These are phyloP conservation scores for Tragelaphus eurycerus DNA, from an alignment of 2,797 vertebrate species.

Conservation along the genomic window DNA sequence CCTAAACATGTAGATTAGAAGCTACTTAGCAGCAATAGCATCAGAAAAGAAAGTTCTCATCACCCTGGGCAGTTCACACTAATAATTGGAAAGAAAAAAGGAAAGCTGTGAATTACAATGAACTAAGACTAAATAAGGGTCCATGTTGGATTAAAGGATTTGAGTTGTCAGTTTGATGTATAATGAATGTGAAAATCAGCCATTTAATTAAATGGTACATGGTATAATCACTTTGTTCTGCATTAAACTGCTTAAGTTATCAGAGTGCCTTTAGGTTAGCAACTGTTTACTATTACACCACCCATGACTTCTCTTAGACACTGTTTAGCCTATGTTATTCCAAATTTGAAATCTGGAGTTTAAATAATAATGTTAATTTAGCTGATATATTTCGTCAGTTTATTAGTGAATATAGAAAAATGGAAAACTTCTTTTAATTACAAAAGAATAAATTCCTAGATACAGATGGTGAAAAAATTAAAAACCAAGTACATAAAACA, in stretches of 20 bases:
- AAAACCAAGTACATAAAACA: neutral
- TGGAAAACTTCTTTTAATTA: constrained; percentile 12
- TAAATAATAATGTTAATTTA: neutral
- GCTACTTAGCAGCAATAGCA: constrained; percentile 78
- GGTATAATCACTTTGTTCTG: constrained; percentile 84
- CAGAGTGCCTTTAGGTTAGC: constrained; percentile 80
- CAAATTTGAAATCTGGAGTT: constrained; percentile 42
- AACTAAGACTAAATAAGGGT: constrained; percentile 91
- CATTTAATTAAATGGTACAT: constrained; percentile 87
- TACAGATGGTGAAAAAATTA: neutral
- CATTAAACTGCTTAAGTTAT: constrained; percentile 81
- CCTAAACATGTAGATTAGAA: constrained; percentile 79
- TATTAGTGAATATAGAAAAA: neutral
- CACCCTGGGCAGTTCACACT: constrained; percentile 86
- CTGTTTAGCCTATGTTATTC: constrained; percentile 15
- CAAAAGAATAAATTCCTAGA: constrained; percentile 16
- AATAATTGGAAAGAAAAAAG: constrained; percentile 89
- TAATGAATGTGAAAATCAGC: constrained; percentile 90
- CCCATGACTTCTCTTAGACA: constrained; percentile 57
- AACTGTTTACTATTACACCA: constrained; percentile 80
- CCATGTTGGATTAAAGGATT: constrained; percentile 92
- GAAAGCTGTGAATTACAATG: constrained; percentile 94
- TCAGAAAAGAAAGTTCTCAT: constrained; percentile 84
- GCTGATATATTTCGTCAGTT: neutral
- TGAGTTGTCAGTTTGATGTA: constrained; percentile 86